Percentiles rank a stretch among this genome's conserved stretches.
These are phyloP conservation scores for Pachydiplax longipennis DNA, from an alignment of 2,888 invertebrate species.

Conservation along the genomic window DNA sequence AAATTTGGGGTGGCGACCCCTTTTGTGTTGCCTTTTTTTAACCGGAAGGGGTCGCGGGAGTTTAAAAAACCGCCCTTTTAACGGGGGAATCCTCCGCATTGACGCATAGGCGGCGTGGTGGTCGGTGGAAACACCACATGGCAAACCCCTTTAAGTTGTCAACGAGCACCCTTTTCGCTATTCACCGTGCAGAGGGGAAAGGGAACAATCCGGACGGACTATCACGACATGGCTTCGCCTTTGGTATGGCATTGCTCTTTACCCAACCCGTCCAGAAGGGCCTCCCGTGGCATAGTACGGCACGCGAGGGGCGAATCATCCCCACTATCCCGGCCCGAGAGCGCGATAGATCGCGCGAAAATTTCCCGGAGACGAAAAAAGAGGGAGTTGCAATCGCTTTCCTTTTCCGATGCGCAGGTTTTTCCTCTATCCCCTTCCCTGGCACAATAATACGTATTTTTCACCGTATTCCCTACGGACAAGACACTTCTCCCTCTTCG, in stretches of 20 bases:
- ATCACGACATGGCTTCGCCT: constrained; percentile 23
- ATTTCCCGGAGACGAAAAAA: not conserved
- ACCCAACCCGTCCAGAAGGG: not conserved
- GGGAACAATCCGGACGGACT: not conserved
- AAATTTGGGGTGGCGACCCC: not conserved
- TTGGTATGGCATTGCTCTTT: not conserved
- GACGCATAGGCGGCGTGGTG: not conserved
- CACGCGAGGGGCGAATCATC: not conserved
- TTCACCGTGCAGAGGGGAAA: not conserved
- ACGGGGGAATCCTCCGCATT: not conserved
- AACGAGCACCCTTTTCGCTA: not conserved
- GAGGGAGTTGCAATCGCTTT: constrained; percentile 4
- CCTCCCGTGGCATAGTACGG: not conserved
- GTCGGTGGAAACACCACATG: not conserved
- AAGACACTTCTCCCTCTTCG: not conserved
- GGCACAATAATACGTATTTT: not conserved
- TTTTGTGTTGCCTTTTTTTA: not conserved
- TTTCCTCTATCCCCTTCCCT: not conserved
- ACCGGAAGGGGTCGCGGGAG: not conserved
- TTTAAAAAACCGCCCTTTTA: not conserved
- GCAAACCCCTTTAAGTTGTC: not conserved
- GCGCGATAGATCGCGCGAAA: not conserved
- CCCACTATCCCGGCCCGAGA: not conserved
- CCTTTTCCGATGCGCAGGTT: not conserved
- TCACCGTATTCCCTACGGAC: not conserved